Evolutionary conservation across 2,113 vertebrate species (phyloP).

Genomic region (Toxotes jaculatrix): DNA sequence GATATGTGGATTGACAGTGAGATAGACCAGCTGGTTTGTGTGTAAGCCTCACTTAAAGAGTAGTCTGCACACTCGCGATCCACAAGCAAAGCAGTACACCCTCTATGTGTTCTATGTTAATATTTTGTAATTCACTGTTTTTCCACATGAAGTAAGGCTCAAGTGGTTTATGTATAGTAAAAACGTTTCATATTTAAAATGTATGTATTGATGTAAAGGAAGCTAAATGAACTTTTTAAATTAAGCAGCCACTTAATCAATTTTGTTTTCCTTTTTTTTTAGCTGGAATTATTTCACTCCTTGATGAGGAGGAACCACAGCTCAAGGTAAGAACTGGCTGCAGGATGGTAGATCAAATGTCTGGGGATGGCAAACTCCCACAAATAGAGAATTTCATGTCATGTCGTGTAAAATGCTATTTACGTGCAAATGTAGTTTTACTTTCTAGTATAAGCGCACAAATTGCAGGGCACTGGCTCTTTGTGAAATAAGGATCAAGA

Average conservation of each 20-base stretch:
- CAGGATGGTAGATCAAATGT: not conserved
- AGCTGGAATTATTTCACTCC: conserved; percentile 99
- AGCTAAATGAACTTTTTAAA: not conserved
- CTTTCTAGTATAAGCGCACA: not conserved
- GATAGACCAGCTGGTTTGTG: not conserved
- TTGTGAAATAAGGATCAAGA: not conserved
- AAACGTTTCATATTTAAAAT: not conserved
- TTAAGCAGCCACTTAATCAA: not conserved
- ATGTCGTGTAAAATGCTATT: not conserved
- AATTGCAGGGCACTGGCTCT: not conserved
- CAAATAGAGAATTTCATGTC: not conserved
- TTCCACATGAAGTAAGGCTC: not conserved
- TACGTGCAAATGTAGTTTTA: not conserved
- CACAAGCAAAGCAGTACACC: not conserved
- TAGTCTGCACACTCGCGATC: no score
- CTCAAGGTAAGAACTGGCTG: conserved; percentile 89
- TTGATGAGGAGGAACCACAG: conserved; percentile 98
- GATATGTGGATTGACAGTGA: not conserved
- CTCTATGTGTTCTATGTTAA: not conserved
- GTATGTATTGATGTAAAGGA: not conserved
- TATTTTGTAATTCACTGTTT: not conserved
- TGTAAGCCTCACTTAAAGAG: no score
- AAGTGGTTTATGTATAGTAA: not conserved
- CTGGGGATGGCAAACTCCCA: not conserved
- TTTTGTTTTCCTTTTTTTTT: not conserved